These are phyloP conservation scores for Holacanthus passer DNA, from an alignment of 2,113 vertebrate genomes.

Conservation along the genomic window DNA sequence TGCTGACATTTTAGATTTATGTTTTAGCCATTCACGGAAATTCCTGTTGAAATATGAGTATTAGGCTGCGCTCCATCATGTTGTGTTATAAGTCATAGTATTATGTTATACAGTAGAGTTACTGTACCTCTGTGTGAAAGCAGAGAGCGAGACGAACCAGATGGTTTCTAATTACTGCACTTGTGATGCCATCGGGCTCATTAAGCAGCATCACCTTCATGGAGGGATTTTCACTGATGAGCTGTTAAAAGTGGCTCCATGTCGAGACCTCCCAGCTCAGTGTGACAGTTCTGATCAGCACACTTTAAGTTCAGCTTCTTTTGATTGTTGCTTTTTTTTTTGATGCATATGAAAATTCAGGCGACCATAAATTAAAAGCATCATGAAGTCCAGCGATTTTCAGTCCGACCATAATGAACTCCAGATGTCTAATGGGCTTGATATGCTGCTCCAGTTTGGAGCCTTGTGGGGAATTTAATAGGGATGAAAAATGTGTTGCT, in stretches of 20 bases:
- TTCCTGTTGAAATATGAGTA: slow-evolving; percentile 31
- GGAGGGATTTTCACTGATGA: slow-evolving; percentile 23
- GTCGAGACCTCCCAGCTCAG: background rate
- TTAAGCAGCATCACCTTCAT: slow-evolving; percentile 24
- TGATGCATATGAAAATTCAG: background rate
- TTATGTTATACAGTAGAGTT: background rate
- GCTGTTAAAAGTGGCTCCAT: background rate
- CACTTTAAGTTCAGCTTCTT: background rate
- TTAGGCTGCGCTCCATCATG: slow-evolving; percentile 6
- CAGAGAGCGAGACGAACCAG: slow-evolving; percentile 21
- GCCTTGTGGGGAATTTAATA: slow-evolving; percentile 59
- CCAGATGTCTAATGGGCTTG: slow-evolving; percentile 78
- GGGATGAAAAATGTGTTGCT: slow-evolving; percentile 68
- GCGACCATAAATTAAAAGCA: slow-evolving; percentile 51
- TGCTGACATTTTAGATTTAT: slow-evolving; percentile 53
- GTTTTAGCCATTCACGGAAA: slow-evolving; percentile 46
- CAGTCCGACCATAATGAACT: slow-evolving; percentile 58
- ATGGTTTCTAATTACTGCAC: slow-evolving; percentile 27
- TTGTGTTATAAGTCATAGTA: slow-evolving; percentile 8
- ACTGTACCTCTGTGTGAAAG: slow-evolving; percentile 25
- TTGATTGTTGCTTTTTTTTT: background rate
- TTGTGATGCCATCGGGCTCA: slow-evolving; percentile 12
- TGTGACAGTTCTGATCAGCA: background rate
- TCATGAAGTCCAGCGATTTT: slow-evolving; percentile 53
- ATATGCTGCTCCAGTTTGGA: slow-evolving; percentile 59